Percentiles rank a stretch among this genome's conserved stretches.
These are phyloP conservation scores for Ochropacha duplaris DNA, from an alignment of 2,888 invertebrate species.

Conservation along the genomic window DNA sequence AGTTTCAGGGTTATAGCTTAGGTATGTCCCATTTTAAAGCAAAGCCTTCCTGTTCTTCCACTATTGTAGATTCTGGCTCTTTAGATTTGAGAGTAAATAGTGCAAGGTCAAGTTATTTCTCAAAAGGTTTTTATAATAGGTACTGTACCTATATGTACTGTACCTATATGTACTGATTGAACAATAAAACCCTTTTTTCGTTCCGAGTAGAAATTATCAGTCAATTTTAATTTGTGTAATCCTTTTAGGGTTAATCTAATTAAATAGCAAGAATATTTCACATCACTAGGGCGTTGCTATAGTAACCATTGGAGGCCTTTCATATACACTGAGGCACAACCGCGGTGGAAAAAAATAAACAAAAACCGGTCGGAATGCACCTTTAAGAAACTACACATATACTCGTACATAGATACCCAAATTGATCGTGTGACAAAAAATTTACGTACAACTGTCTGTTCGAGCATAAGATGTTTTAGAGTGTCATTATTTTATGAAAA, in stretches of 20 bases:
- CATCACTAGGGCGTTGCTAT: slow-evolving; percentile 49
- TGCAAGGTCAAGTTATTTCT: no score
- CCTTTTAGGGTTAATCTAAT: slow-evolving; percentile 38
- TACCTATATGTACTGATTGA: slow-evolving; percentile 5
- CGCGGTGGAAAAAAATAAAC: neutral
- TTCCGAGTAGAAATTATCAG: slow-evolving; percentile 26
- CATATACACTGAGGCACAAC: slow-evolving; percentile 7
- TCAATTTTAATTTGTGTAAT: slow-evolving; percentile 39
- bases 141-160: no score
- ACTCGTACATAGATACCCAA: neutral
- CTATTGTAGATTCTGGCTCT: no score
- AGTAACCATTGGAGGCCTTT: slow-evolving; percentile 40
- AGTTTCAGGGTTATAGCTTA: no score
- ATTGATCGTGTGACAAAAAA: neutral
- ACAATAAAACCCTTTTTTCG: slow-evolving; percentile 18
- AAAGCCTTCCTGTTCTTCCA: no score
- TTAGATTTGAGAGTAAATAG: no score
- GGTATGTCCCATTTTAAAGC: no score
- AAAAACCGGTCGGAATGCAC: neutral
- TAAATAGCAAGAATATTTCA: slow-evolving; percentile 30
- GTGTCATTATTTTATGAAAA: no score
- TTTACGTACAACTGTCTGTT: no score
- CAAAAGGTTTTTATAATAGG: no score
- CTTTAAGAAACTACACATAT: neutral
- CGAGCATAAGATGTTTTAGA: no score